Base-by-base conservation (phyloP, 2,113 vertebrate species). In the Psilopogon haemacephalus region DNA sequence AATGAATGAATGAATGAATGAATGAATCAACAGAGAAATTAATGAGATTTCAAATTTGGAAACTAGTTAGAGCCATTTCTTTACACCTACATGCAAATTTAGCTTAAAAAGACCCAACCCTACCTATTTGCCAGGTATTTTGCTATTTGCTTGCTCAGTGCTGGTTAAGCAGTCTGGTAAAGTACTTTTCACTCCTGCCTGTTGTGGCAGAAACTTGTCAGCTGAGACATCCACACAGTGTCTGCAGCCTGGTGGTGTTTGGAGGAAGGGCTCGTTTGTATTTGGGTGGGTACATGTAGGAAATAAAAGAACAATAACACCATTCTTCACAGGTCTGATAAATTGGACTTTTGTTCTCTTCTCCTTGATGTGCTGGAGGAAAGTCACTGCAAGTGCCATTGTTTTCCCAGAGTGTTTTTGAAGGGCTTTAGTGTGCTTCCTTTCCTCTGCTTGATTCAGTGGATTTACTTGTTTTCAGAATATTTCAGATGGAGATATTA, bases 1-100 rank as follows among this genome's bases (percentile, higher is more conserved):
- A 67, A 76, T n/a, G 65, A 83, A 89, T 96, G 23, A 50, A 24
- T 26, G 48, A 50, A 77, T n/a, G 65, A 83, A 89, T 94, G 65
- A 83, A 89, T 94, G 91, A 96, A 91, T 96, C 94, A 94, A 92
- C 78, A 68, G 75, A 59, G 56, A 91, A 91, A 89, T 27, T 86
- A 85, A 88, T 20, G 89, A 94, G 75, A 35, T 72, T 94, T 93
- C 87, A 93, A 86, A 80, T 0, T 6, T 4, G 19, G 82, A 93
- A 93, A 72, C 95, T 89, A 94, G 93, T 94, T 73, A 88, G 89
- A 93, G 84, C 82, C 27, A 4, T 35, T 81, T 71, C 84, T 89
- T 95, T 83, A 87, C 87, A 89, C 78, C 87, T 88, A 27, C 60
- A 89, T 62, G 82, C 54, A 93, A 93, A 93, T 84, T 40, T 48